A percentile compares a stretch with the other conserved stretches of the same genome.
Evolutionary conservation across 1,140 invertebrate species (phyloP).

Genomic region (Heliothis subflexa): DNA sequence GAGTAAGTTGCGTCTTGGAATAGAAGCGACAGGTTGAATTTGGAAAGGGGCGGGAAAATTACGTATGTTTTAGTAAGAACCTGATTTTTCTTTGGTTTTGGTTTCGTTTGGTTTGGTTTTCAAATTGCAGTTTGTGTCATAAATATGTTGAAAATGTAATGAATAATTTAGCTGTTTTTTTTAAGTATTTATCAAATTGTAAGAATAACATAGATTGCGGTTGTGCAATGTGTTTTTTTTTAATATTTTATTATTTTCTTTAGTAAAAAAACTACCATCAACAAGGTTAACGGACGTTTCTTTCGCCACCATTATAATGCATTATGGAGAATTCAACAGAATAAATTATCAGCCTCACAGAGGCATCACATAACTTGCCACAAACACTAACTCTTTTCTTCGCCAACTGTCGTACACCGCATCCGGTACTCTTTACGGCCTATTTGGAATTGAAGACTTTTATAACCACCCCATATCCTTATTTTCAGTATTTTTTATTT

Average conservation of each 20-base stretch:
- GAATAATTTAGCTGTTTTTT: too few relatives aligned
- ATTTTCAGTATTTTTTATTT: conserved; percentile 43
- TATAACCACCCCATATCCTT: conserved; percentile 62
- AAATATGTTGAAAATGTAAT: too few relatives aligned
- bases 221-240: not conserved
- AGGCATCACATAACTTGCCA: conserved; percentile 4
- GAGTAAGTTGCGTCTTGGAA: conserved; percentile 47
- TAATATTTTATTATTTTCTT: not conserved
- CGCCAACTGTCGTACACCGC: conserved; percentile 50
- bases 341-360: not conserved
- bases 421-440: conserved; percentile 70
- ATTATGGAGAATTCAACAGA: too few relatives aligned
- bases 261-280: too few relatives aligned
- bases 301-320: too few relatives aligned
- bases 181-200: too few relatives aligned
- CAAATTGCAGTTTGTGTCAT: too few relatives aligned
- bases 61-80: too few relatives aligned
- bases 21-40: not conserved
- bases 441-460: conserved; percentile 74
- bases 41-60: too few relatives aligned
- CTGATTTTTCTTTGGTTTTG: too few relatives aligned
- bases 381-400: not conserved
- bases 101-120: too few relatives aligned
- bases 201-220: not conserved
- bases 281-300: too few relatives aligned